A percentile compares a stretch with the other conserved stretches of the same genome.
phyloP scores from a whole-genome alignment of 2,888 invertebrate species.

The Oligia fasciuncula region DNA sequence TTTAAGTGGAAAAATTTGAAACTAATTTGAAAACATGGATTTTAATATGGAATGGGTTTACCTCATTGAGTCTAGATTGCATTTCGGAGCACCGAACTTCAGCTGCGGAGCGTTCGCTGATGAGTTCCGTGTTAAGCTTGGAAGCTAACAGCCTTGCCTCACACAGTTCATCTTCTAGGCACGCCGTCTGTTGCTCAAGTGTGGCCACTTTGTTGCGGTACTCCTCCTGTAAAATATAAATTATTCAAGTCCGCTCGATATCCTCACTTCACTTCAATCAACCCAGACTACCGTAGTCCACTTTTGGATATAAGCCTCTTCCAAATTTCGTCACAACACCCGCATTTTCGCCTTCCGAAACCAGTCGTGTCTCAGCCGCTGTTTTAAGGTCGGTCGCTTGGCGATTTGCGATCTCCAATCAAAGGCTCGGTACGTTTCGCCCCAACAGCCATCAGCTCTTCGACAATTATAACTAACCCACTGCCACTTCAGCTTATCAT shows the following conservation, averaged over 20 bases:
- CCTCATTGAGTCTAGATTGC: conserved; percentile 96
- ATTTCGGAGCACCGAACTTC: conserved; percentile 96
- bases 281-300: not conserved
- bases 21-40: not conserved
- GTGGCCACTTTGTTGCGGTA: conserved; percentile 92
- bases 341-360: not conserved
- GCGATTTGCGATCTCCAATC: not conserved
- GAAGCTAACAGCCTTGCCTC: conserved; percentile 95
- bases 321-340: not conserved
- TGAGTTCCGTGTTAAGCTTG: conserved; percentile 96
- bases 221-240: conserved; percentile 89
- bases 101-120: conserved; percentile 95
- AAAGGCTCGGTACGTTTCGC: not conserved
- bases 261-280: not conserved
- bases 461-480: not conserved
- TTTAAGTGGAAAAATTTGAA: not conserved
- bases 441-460: not conserved
- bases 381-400: not conserved
- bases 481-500: not conserved
- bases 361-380: not conserved
- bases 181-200: conserved; percentile 95
- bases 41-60: not conserved
- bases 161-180: conserved; percentile 96
- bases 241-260: not conserved
- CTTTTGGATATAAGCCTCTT: not conserved